Evolutionary conservation across 2,113 vertebrate genomes (phyloP).

Genomic region (Silurus glanis): DNA sequence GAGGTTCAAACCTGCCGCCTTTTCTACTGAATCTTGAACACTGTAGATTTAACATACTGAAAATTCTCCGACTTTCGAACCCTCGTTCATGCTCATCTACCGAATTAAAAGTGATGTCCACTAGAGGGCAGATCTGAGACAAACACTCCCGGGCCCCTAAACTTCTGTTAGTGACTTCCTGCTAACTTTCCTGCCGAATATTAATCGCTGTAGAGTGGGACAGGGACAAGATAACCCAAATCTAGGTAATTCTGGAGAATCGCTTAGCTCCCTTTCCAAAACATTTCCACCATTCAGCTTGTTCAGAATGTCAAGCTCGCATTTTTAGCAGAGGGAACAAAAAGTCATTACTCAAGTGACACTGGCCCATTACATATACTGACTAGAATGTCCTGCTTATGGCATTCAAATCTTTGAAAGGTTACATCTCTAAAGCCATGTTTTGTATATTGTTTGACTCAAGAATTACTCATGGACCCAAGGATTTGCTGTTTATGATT

Average conservation of each 20-base stretch:
- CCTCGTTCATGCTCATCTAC: neutral
- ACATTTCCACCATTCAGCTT: neutral
- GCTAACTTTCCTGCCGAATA: neutral
- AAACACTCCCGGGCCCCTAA: neutral
- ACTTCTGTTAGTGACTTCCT: neutral
- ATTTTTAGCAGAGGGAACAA: neutral
- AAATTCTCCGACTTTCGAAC: neutral
- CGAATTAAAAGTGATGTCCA: neutral
- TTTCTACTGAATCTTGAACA: neutral
- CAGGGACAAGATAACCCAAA: neutral
- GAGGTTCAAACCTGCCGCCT: too few species aligned
- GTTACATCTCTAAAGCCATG: neutral
- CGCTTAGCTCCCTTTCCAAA: neutral
- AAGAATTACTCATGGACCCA: neutral
- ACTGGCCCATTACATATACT: neutral
- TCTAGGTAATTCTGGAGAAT: neutral
- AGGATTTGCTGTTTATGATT: neutral
- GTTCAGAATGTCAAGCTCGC: neutral
- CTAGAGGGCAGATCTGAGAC: conserved; percentile 14
- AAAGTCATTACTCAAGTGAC: neutral
- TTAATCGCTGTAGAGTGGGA: neutral
- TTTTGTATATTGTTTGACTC: neutral
- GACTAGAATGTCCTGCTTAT: neutral
- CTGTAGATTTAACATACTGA: too few species aligned
- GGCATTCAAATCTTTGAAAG: neutral